phyloP scores from a whole-genome alignment of 2,113 vertebrate species.

The Pomatorhinus ruficollis region DNA sequence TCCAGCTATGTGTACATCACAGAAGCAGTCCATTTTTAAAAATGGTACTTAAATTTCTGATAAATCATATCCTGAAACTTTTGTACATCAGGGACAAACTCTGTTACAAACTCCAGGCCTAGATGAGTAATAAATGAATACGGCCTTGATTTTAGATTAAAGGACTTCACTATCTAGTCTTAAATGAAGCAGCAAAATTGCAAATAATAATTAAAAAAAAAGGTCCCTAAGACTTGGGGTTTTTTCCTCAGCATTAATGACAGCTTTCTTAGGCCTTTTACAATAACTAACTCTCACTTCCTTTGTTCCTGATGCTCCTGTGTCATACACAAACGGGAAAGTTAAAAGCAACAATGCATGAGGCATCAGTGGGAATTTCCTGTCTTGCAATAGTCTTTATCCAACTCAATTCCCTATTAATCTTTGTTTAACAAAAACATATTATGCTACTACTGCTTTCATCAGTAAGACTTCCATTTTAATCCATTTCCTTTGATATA shows the following conservation, averaged over 20 bases:
- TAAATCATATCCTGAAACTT: neutral
- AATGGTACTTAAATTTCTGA: neutral
- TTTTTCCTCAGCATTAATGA: neutral
- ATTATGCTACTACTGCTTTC: neutral
- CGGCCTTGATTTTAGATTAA: neutral
- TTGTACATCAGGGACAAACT: neutral
- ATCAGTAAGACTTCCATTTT: neutral
- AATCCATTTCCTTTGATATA: neutral
- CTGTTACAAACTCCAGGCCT: neutral
- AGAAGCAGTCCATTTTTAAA: neutral
- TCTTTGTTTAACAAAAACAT: neutral
- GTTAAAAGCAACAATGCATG: neutral
- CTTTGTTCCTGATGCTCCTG: slow-evolving; percentile 13
- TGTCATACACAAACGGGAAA: neutral
- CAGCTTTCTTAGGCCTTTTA: neutral
- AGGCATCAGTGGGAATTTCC: slow-evolving; percentile 52
- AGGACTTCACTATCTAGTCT: neutral
- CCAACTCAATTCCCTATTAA: neutral
- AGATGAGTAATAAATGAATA: neutral
- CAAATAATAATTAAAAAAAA: neutral
- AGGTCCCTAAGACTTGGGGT: neutral
- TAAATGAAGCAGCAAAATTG: neutral
- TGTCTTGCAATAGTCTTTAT: neutral
- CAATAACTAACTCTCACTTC: neutral
- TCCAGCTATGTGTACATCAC: neutral